Conservation (phyloP, 2,113 vertebrate species). For the Bubalus kerabau region DNA sequence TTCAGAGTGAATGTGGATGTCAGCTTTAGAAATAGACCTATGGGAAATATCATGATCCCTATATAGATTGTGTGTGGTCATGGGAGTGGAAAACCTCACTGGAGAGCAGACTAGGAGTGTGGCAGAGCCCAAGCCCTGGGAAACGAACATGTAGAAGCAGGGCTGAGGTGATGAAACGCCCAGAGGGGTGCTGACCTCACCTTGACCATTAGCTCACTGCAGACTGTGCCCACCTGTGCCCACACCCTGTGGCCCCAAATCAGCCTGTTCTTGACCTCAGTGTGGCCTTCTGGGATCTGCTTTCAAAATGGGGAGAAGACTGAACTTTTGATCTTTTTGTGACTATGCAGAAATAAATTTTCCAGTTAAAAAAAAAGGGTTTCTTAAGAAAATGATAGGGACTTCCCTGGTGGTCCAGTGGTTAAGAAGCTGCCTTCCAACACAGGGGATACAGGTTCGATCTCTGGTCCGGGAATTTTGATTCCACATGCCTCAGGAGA, state of each 20-base stretch:
- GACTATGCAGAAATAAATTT: too few species aligned
- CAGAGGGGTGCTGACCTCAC: neutral
- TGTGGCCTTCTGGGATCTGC: too few species aligned
- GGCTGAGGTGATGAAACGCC: neutral
- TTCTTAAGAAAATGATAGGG: neutral
- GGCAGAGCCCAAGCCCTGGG: neutral
- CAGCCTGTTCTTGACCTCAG: too few species aligned
- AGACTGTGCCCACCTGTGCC: too few species aligned
- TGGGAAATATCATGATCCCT: neutral
- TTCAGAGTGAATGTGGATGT: neutral
- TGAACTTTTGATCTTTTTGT: too few species aligned
- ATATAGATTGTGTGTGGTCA: neutral
- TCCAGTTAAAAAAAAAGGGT: neutral
- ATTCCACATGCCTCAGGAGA: neutral
- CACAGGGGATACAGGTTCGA: neutral
- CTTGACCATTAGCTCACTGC: neutral
- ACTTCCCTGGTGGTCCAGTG: neutral
- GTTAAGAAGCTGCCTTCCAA: neutral
- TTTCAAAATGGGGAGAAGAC: too few species aligned
- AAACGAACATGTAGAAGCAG: neutral
- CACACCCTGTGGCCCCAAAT: too few species aligned
- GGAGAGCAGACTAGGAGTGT: neutral
- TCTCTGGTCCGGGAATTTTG: neutral
- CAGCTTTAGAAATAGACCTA: neutral
- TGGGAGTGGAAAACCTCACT: neutral